These are phyloP conservation scores for Caenorhabditis briggsae DNA, from an alignment of 1,140 invertebrate species.

Conservation along the genomic window DNA sequence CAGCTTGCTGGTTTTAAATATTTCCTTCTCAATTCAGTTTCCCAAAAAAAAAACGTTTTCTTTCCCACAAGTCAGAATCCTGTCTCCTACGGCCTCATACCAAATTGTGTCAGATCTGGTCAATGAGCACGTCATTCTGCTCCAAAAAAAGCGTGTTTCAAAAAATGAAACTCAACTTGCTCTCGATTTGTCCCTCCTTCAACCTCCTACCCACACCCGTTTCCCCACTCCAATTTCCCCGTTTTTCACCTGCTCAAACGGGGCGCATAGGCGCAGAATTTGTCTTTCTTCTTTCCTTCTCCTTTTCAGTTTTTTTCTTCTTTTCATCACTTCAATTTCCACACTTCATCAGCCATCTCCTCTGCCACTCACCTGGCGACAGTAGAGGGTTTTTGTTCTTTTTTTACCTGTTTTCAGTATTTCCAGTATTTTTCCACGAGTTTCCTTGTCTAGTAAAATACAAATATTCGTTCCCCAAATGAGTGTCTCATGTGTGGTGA, in stretches of 20 bases:
- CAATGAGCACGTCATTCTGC: slow-evolving; percentile 2
- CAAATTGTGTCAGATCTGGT: slow-evolving; percentile 10
- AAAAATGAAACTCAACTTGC: slow-evolving; percentile 39
- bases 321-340: background rate
- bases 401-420: background rate
- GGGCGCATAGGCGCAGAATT: slow-evolving; percentile 36
- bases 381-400: too few species aligned
- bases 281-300: background rate
- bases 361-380: background rate
- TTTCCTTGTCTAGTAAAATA: background rate
- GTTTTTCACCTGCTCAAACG: slow-evolving; percentile 69
- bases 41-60: too few species aligned
- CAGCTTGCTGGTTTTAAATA: too few species aligned
- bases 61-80: too few species aligned
- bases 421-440: background rate
- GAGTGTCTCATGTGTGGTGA: background rate
- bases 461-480: background rate
- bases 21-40: too few species aligned
- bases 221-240: slow-evolving; percentile 16
- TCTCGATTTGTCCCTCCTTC: slow-evolving; percentile 26
- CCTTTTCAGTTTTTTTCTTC: background rate
- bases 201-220: background rate
- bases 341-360: slow-evolving; percentile 14
- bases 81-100: background rate
- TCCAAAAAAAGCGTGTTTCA: slow-evolving; percentile 7